A percentile compares a stretch with the other conserved stretches of the same genome.
Evolutionary conservation across 2,113 vertebrate species (phyloP).

Genomic region (Erythrocercus mccallii): DNA sequence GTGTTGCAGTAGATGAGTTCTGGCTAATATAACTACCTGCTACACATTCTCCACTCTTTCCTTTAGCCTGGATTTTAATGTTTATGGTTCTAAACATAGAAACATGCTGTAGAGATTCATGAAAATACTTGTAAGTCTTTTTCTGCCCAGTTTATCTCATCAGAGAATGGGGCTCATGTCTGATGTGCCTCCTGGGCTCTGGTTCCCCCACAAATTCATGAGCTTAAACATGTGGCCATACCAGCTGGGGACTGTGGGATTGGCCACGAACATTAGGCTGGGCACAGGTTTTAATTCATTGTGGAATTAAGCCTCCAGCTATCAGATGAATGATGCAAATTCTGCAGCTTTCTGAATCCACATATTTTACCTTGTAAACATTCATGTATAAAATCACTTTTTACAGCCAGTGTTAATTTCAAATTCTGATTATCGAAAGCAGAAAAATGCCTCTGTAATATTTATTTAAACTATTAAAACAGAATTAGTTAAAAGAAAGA

Average conservation of each 20-base stretch:
- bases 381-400: neutral
- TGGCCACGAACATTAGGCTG: neutral
- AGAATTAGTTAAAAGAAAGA: neutral
- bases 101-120: neutral
- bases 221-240: neutral
- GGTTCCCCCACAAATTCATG: neutral
- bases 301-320: neutral
- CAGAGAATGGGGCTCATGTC: neutral
- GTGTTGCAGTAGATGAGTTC: neutral
- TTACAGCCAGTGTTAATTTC: constrained; percentile 9
- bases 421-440: constrained; percentile 26
- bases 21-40: neutral
- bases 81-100: neutral
- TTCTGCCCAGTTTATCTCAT: neutral
- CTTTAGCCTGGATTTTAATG: neutral
- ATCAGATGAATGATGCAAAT: neutral
- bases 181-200: neutral
- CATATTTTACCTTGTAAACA: neutral
- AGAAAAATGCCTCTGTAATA: constrained; percentile 7
- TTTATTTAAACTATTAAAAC: constrained; percentile 44
- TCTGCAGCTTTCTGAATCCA: neutral
- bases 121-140: neutral
- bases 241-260: neutral
- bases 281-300: neutral
- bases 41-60: neutral